These are phyloP conservation scores for Eremobia ochroleuca DNA, from an alignment of 2,888 invertebrate genomes.

Conservation along the genomic window DNA sequence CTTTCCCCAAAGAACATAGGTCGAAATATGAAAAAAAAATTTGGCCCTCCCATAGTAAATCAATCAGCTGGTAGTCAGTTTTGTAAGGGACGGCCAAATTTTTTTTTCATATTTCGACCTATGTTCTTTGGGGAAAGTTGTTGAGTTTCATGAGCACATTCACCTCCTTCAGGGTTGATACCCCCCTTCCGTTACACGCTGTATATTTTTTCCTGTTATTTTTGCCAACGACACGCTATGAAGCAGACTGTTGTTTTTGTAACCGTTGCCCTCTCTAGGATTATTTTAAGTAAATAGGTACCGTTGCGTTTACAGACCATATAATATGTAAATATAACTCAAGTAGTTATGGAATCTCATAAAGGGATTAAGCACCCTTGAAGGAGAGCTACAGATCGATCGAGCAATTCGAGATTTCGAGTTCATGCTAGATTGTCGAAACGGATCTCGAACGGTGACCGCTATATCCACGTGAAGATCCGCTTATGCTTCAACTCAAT, in stretches of 20 bases:
- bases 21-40: no score
- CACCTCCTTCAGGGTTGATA: no score
- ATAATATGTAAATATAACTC: no score
- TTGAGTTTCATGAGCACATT: no score
- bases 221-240: not conserved
- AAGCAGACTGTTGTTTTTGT: not conserved
- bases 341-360: conserved; percentile 2
- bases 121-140: no score
- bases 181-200: no score
- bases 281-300: not conserved
- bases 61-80: no score
- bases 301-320: not conserved
- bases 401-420: not conserved
- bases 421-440: not conserved
- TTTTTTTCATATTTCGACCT: no score
- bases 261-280: not conserved
- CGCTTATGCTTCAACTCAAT: not conserved
- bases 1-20: no score
- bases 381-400: not conserved
- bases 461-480: not conserved
- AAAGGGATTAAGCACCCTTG: not conserved
- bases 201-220: not conserved
- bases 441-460: not conserved
- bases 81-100: no score
- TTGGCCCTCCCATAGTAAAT: no score